Evolutionary conservation across 2,113 vertebrate species (phyloP), one percentile per base, ranked within the genome.

Genomic region (Phalacrocorax brasilianus): DNA sequence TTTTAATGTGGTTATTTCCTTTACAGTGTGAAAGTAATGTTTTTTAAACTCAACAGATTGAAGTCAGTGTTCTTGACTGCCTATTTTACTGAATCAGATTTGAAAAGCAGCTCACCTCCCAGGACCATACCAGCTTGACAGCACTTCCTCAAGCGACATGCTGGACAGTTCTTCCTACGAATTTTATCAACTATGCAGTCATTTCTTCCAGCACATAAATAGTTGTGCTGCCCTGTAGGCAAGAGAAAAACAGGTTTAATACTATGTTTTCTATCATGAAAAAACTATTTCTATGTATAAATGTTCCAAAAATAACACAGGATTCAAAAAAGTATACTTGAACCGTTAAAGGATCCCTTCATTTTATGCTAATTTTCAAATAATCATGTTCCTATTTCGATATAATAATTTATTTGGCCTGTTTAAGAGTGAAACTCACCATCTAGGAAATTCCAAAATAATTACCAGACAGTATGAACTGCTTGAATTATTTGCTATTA

Each of bases 111-210:
- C 88, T 98, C 98, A 99, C 99, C 99, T 99, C 99, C 99, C 18
- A 99, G 99, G 92, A 99, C 99, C 99, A 99, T 99, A 76, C 99
- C 99, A 1, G 99, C 99, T 92, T 99, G 99, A 91, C 99, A 99
- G 96, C 99, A 99, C 95, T 99, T 99, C 95, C 99, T 97, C 66
- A 99, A 98, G 65, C 99, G 99, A 97, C 99, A 99, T 0, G 99
- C 99, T 6, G 99, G 99, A 91, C 99, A 99, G 93, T 99, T 99
- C 97, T 99, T 99, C 87, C 99, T 99, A 74, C 99, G 98, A 84
- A 99, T 99, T 97, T 99, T 99, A 98, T 99, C 99, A 53, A 99
- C 99, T 91, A 99, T 99, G 97, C 99, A 99, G 97, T 99, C 99
- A 55, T 99, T 99, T 91, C 99, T 98, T 92, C 99, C 99, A n/a